Evolutionary conservation across 2,797 vertebrate genomes (phyloP), one percentile per base, ranked within the genome.

Genomic region (Melanotaenia boesemani): DNA sequence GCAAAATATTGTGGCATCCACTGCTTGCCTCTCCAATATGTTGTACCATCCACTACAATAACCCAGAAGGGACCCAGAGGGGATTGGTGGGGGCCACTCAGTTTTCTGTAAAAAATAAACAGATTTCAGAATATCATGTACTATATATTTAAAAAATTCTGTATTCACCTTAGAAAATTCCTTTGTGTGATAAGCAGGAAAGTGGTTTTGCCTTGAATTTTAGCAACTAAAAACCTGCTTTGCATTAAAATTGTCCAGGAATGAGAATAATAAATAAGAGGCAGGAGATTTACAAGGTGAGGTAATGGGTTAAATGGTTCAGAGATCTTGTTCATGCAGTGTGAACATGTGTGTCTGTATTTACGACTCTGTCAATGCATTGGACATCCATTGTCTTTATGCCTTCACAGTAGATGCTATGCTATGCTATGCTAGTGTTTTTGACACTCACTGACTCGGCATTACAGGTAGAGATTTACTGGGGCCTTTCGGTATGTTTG

Each of bases 401-500:
- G 28, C 39, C 78, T 67, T 76, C 84, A 54, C 55, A 73, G 70
- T 77, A 60, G 55, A 76, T 34, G 28, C 28, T 30, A 30, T 30
- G 28, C 28, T 28, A 28, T 28, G 28, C 34, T 55, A 55, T 72
- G 67, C 68, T 72, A 65, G 57, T 16, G 55, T 46, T n/a, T 81
- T 63, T 32, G 65, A 18, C 70, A 56, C 36, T 10, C 70, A 39
- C 39, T 59, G 36, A 65, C 65, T 64, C 48, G 64, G n/a, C 72
- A 67, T 78, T 67, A 59, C 34, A 77, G 70, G 32, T 46, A 41
- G 32, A 67, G 18, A 67, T 75, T 52, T 3, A 5, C 46, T 48
- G 44, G 13, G 44, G 6, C 18, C 44, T 20, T 46, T 7, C 44
- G 20, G 46, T 48, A 9, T n/a, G 46, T 48, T n/a, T n/a, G 46